These are phyloP conservation scores for Pelecanus crispus DNA, from an alignment of 2,113 vertebrate species.

Conservation along the genomic window DNA sequence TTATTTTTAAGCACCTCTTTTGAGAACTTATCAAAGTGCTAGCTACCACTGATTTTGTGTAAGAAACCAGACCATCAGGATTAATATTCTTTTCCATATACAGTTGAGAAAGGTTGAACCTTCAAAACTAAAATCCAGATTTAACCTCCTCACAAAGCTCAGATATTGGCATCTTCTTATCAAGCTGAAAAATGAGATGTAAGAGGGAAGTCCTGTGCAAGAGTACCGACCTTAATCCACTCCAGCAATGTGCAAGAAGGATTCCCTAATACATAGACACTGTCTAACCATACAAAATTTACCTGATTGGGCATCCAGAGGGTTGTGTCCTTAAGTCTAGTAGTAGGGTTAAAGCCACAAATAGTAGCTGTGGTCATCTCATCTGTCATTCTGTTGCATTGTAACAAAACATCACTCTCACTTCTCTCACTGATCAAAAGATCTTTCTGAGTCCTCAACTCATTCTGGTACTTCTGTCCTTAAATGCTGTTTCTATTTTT, in stretches of 20 bases:
- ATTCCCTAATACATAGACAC: not conserved
- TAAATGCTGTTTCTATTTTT: conserved; percentile 6
- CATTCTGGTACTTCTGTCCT: not conserved
- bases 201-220: not conserved
- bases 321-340: not conserved
- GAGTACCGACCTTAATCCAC: not conserved
- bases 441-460: not conserved
- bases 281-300: not conserved
- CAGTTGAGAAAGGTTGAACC: not conserved
- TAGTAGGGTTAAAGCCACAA: not conserved
- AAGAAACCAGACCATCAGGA: conserved; percentile 2
- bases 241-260: not conserved
- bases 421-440: not conserved
- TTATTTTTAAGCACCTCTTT: conserved; percentile 5
- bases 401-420: not conserved
- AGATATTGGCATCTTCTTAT: not conserved
- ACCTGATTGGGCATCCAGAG: not conserved
- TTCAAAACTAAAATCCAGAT: conserved; percentile 23
- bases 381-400: not conserved
- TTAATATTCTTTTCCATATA: not conserved
- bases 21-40: not conserved
- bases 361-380: not conserved
- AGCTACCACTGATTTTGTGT: conserved; percentile 4
- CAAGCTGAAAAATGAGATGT: not conserved
- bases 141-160: not conserved